These are phyloP conservation scores for Archips xylosteana DNA, from an alignment of 2,888 invertebrate species.

Conservation along the genomic window DNA sequence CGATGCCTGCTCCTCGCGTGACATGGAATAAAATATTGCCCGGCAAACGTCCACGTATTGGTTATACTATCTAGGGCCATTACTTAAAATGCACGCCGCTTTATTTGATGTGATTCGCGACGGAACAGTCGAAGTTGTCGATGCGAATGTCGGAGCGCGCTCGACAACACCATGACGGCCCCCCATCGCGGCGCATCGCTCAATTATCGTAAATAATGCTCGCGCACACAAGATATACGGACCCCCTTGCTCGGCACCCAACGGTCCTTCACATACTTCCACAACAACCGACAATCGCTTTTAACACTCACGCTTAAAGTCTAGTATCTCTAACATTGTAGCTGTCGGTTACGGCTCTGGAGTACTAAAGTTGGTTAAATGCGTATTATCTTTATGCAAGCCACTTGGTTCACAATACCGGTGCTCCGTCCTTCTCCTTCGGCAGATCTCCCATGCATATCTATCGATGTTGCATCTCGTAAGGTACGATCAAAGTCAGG, in stretches of 20 bases:
- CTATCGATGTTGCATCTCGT: constrained; percentile 77
- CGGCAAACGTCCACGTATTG: constrained; percentile 81
- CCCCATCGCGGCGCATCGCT: constrained; percentile 85
- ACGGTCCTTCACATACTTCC: constrained; percentile 66
- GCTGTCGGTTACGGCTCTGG: constrained; percentile 65
- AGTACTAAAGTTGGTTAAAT: constrained; percentile 72
- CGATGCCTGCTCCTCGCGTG: constrained; percentile 76
- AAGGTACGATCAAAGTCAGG: constrained; percentile 64
- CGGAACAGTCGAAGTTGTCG: constrained; percentile 84
- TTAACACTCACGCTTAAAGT: constrained; percentile 60
- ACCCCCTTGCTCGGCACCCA: constrained; percentile 76
- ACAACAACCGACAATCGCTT: constrained; percentile 57
- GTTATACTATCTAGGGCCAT: constrained; percentile 83
- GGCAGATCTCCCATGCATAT: constrained; percentile 77
- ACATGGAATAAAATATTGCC: constrained; percentile 82
- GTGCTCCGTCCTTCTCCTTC: constrained; percentile 74
- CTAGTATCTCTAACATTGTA: constrained; percentile 51
- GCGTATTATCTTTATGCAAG: constrained; percentile 85
- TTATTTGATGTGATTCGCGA: constrained; percentile 85
- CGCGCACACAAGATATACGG: constrained; percentile 85
- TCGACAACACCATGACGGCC: constrained; percentile 84
- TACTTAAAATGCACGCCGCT: constrained; percentile 85
- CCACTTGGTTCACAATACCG: constrained; percentile 83
- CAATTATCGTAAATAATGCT: constrained; percentile 86
- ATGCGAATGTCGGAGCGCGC: constrained; percentile 83